Base-by-base conservation (phyloP, 2,888 invertebrate species). In the Cantharis flavilabris region DNA sequence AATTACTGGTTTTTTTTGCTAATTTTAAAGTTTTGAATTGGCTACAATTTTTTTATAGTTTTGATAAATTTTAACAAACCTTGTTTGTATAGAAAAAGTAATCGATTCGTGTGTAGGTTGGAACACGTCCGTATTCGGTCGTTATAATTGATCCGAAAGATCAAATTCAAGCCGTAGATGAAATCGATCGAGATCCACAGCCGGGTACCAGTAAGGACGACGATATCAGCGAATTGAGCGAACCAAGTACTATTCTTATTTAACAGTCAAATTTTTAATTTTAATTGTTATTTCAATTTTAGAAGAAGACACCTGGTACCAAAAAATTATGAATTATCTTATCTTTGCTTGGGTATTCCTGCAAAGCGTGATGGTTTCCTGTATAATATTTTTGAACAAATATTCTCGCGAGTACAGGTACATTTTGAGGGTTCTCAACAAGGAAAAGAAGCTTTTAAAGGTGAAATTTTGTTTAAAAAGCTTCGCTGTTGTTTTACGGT, bases 321-420 rank as follows among this genome's bases (percentile, higher is more conserved):
- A 91, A 69, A 91, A 92, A 79, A 72, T 93, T 71, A 87, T 89
- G 13, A 89, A 89, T 16, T 89, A 89, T 82, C 84, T 92, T 73
- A 88, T 92, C 81, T 92, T 94, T 84, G 85, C 91, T 18, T 92
- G 92, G 90, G 93, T 93, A 18, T 93, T 97, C 83, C 87, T 96
- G 74, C 93, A 93, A 81, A 96, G 96, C 83, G 86, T 92, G 7
- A 91, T 98, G 87, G 94, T 97, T 72, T 95, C 96, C 20, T 85
- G 96, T 72, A 97, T 97, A 2, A 92, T 92, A 73, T 92, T 94
- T 83, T 90, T 98, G 76, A 97, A 98, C 90, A 92, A 92, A 83
- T 94, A 96, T 84, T 99, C 99, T 0, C 92, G 95, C 73, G 98
- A 99, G 88, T 98, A 98, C 89, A 92, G 99, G 85, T 98, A 97